A percentile compares a stretch with the other conserved stretches of the same genome.
Conservation (phyloP, 2,888 invertebrate species). For the Artemia sp. region DNA sequence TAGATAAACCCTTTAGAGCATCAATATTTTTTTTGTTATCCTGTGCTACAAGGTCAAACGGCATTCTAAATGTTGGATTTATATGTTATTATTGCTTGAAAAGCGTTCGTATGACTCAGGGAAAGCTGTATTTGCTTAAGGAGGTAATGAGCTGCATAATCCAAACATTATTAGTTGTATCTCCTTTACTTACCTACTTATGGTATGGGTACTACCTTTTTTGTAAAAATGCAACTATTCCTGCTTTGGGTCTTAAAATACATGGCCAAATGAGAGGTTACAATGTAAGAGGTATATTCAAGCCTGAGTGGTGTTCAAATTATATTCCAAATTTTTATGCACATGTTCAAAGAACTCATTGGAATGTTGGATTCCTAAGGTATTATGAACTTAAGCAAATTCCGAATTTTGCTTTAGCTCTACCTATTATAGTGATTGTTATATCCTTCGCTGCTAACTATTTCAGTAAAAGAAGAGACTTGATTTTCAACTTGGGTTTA, state of each 20-base stretch:
- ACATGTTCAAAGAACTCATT: conserved; percentile 75
- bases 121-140: not conserved
- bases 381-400: conserved; percentile 80
- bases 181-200: conserved; percentile 30
- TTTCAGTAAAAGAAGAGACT: conserved; percentile 23
- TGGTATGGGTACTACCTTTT: conserved; percentile 31
- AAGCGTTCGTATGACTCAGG: not conserved
- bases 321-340: conserved; percentile 51
- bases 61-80: conserved; percentile 59
- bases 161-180: conserved; percentile 22
- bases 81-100: conserved; percentile 31
- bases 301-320: conserved; percentile 34
- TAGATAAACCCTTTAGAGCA: not conserved
- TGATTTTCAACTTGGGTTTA: conserved; percentile 28
- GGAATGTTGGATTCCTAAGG: conserved; percentile 76
- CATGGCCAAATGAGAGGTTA: conserved; percentile 32
- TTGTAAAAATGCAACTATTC: conserved; percentile 28
- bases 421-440: conserved; percentile 53
- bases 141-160: conserved; percentile 22
- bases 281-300: conserved; percentile 20
- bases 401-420: conserved; percentile 80
- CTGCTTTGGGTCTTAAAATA: conserved; percentile 21
- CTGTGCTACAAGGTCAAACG: conserved; percentile 60
- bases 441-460: conserved; percentile 31
- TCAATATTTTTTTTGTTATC: conserved; percentile 40